A percentile compares a stretch with the other conserved stretches of the same genome.
Evolutionary conservation across 2,888 invertebrate genomes (phyloP).

Genomic region (Therioaphis trifolii): DNA sequence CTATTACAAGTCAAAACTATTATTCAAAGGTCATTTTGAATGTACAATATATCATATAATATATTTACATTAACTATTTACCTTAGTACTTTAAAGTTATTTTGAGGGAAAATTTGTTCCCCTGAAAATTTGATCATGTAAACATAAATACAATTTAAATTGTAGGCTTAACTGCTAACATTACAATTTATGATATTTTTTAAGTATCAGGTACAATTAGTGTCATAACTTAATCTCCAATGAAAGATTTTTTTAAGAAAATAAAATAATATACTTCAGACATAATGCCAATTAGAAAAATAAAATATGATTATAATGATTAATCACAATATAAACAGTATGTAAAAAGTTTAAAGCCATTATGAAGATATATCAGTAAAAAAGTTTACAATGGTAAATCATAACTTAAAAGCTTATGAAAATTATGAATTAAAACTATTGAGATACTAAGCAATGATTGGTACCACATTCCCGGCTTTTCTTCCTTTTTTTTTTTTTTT

Average conservation of each 20-base stretch:
- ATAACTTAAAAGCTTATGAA: neutral
- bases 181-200: conserved; percentile 21
- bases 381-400: conserved; percentile 1
- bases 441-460: conserved; percentile 57
- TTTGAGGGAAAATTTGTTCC: conserved; percentile 4
- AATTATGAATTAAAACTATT: conserved; percentile 39
- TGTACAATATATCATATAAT: conserved; percentile 15
- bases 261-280: conserved; percentile 40
- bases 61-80: conserved; percentile 20
- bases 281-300: conserved; percentile 37
- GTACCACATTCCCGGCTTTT: conserved; percentile 49
- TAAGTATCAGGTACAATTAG: conserved; percentile 61
- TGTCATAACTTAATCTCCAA: conserved; percentile 44
- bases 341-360: neutral
- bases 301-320: conserved; percentile 2
- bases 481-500: neutral
- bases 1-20: conserved; percentile 8
- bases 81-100: conserved; percentile 42
- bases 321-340: conserved; percentile 27
- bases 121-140: conserved; percentile 49
- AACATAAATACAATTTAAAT: conserved; percentile 20
- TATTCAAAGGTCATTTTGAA: conserved; percentile 18
- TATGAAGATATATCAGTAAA: neutral
- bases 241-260: neutral
- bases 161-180: conserved; percentile 40